phyloP scores from a whole-genome alignment of 2,797 vertebrate species.

The Sebastes dallii region DNA sequence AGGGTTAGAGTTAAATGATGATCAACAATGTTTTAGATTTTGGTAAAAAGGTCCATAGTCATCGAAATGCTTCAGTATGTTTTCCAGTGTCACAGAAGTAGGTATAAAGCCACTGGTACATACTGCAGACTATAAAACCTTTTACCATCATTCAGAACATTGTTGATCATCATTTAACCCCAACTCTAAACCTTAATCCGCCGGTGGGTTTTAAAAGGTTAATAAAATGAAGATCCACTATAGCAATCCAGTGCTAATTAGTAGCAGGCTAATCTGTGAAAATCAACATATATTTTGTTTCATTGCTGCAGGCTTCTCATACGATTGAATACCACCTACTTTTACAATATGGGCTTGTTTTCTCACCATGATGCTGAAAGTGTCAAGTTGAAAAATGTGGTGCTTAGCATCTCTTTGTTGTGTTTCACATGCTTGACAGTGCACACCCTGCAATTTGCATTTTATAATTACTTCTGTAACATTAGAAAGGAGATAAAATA shows the following conservation, averaged over 20 bases:
- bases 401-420: slow-evolving; percentile 74
- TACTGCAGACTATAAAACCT: background rate
- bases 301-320: slow-evolving; percentile 28
- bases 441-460: slow-evolving; percentile 78
- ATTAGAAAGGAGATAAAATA: slow-evolving; percentile 64
- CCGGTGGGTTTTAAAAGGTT: background rate
- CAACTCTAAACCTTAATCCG: background rate
- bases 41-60: no score
- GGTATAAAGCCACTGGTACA: background rate
- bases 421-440: slow-evolving; percentile 75
- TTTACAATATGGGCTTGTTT: slow-evolving; percentile 45
- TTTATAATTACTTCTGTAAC: slow-evolving; percentile 84
- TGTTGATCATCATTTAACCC: background rate
- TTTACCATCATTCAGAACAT: background rate
- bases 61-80: background rate
- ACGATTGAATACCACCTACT: slow-evolving; percentile 59
- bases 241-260: slow-evolving; percentile 25
- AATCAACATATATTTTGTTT: slow-evolving; percentile 52
- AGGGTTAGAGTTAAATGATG: background rate
- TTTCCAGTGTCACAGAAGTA: background rate
- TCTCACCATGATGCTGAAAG: slow-evolving; percentile 46
- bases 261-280: slow-evolving; percentile 28
- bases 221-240: background rate
- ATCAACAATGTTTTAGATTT: background rate
- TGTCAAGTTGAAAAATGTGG: slow-evolving; percentile 74